Evolutionary conservation across 2,797 vertebrate genomes (phyloP).

Genomic region (Muscicapa striata): DNA sequence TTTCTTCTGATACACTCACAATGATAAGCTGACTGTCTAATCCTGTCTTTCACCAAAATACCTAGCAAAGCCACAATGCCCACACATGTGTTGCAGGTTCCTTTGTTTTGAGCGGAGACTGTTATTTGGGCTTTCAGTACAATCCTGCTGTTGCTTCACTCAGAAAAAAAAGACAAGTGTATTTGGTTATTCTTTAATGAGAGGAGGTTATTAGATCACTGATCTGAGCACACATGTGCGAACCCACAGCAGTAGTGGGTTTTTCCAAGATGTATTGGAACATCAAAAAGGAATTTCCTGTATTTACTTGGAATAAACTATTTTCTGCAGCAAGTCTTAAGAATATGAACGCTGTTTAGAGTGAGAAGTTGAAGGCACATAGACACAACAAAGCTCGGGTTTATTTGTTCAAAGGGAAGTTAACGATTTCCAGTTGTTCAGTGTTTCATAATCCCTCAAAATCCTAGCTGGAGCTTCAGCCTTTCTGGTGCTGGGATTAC

Average conservation of each 20-base stretch:
- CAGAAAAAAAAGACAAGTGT: neutral
- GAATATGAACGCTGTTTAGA: constrained; percentile 4
- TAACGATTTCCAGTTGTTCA: constrained; percentile 18
- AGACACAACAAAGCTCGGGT: constrained; percentile 15
- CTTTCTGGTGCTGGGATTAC: neutral
- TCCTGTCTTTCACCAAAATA: neutral
- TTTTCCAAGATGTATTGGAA: neutral
- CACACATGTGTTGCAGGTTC: neutral
- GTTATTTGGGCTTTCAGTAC: neutral
- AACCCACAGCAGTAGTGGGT: neutral
- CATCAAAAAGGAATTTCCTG: constrained; percentile 43
- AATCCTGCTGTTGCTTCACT: neutral
- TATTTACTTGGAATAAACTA: constrained; percentile 33
- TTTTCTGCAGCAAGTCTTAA: neutral
- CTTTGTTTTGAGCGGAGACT: neutral
- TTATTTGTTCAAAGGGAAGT: neutral
- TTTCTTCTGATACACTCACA: neutral
- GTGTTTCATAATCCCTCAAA: neutral
- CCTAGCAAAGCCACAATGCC: neutral
- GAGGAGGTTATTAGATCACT: neutral
- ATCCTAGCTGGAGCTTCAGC: neutral
- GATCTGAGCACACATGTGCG: neutral
- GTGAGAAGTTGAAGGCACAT: neutral
- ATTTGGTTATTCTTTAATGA: neutral
- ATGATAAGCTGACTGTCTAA: neutral